Evolutionary conservation across 1,140 invertebrate species (phyloP).

Genomic region (Drosophila trapezifrons): DNA sequence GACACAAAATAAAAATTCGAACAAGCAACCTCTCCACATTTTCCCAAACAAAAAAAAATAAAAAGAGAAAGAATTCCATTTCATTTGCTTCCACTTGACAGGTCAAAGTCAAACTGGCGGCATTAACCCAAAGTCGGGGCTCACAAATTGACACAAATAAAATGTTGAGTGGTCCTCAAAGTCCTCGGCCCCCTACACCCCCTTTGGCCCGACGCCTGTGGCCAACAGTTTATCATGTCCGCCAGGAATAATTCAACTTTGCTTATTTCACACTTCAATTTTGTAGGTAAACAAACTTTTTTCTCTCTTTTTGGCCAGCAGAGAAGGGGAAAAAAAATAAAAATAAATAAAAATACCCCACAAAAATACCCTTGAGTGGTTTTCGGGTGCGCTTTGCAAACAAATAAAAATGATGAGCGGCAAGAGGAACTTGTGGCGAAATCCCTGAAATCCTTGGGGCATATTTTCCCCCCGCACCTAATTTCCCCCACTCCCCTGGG

Average conservation of each 20-base stretch:
- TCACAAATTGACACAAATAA: slow-evolving; percentile 81
- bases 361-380: slow-evolving; percentile 43
- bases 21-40: not conserved
- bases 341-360: slow-evolving; percentile 42
- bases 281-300: slow-evolving; percentile 80
- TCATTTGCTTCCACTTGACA: slow-evolving; percentile 51
- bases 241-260: slow-evolving; percentile 83
- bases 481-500: slow-evolving; percentile 18
- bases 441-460: slow-evolving; percentile 67
- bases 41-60: not conserved
- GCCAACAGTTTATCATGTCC: slow-evolving; percentile 81
- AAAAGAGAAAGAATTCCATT: slow-evolving; percentile 38
- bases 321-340: slow-evolving; percentile 9
- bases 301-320: slow-evolving; percentile 3
- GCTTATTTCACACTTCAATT: slow-evolving; percentile 83
- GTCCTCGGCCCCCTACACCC: not conserved
- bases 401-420: slow-evolving; percentile 81
- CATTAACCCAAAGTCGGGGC: slow-evolving; percentile 63
- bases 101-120: slow-evolving; percentile 48
- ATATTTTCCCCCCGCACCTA: slow-evolving; percentile 37
- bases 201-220: slow-evolving; percentile 26
- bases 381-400: slow-evolving; percentile 53
- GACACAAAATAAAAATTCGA: not conserved
- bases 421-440: slow-evolving; percentile 51
- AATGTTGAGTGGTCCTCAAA: slow-evolving; percentile 53